phyloP scores from a whole-genome alignment of 2,113 vertebrate species.

The Tor tambroides region DNA sequence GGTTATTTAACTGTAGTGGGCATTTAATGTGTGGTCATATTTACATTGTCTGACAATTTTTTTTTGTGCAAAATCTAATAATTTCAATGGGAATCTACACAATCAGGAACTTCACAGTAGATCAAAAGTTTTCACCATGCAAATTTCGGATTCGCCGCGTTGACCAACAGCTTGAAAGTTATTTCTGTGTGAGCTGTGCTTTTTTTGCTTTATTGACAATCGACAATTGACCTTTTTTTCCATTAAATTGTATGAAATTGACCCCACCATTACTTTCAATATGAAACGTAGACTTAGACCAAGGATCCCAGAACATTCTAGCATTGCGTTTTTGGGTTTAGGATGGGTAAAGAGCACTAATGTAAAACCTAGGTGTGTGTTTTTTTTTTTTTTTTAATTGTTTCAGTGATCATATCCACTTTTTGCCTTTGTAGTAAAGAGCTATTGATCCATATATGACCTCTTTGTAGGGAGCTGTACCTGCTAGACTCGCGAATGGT shows the following conservation, averaged over 20 bases:
- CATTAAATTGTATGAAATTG: not conserved
- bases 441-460: not conserved
- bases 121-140: not conserved
- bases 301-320: not conserved
- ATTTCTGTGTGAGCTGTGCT: not conserved
- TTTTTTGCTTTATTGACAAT: not conserved
- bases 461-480: constrained; percentile 82
- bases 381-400: not conserved
- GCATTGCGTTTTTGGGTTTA: not conserved
- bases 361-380: not conserved
- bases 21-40: not conserved
- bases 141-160: not conserved
- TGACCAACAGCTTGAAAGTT: not conserved
- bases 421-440: not conserved
- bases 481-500: constrained; percentile 87
- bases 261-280: not conserved
- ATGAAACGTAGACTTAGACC: not conserved
- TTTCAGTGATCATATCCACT: not conserved
- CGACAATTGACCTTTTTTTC: not conserved
- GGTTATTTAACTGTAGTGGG: not conserved
- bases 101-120: too few species aligned
- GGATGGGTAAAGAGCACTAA: not conserved
- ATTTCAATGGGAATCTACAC: too few species aligned
- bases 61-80: too few species aligned
- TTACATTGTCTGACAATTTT: not conserved